A percentile compares a stretch with the other conserved stretches of the same genome.
Evolutionary conservation across 92 coral and sea anemone genomes (phyloP).

Genomic region (Hydrozoanthus gracilis): DNA sequence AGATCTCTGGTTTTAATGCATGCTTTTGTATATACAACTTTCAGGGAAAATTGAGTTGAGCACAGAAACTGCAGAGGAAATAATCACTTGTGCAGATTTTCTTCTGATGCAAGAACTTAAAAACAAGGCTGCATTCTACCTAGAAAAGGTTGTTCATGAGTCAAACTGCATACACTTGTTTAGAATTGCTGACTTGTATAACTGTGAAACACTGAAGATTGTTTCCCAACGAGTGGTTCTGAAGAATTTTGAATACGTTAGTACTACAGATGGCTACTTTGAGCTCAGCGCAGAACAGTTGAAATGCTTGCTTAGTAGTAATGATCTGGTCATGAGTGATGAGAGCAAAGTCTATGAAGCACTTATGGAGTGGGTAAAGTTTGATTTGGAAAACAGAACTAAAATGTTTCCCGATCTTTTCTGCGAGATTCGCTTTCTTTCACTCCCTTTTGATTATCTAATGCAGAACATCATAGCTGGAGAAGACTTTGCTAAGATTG

Average conservation of each 20-base stretch:
- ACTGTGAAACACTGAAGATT: conserved; percentile 41
- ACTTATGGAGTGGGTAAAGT: conserved; percentile 35
- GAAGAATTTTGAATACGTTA: conserved; percentile 26
- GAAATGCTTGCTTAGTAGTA: conserved; percentile 32
- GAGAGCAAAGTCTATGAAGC: conserved; percentile 33
- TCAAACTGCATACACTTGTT: conserved; percentile 15
- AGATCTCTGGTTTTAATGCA: not conserved
- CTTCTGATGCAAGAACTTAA: conserved; percentile 23
- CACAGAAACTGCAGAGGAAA: conserved; percentile 16
- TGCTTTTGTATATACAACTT: not conserved
- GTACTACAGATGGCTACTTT: conserved; percentile 8
- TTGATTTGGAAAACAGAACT: conserved; percentile 35
- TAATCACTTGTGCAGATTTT: conserved; percentile 26
- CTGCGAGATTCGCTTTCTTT: conserved; percentile 32
- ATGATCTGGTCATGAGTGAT: conserved; percentile 23
- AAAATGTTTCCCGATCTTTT: conserved; percentile 29
- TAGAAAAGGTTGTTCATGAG: conserved; percentile 12
- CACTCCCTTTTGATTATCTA: conserved; percentile 37
- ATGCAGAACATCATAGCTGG: conserved; percentile 20
- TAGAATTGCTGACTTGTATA: conserved; percentile 9
- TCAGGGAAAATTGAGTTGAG: conserved; percentile 35
- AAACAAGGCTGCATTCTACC: not conserved
- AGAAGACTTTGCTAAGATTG: conserved; percentile 43
- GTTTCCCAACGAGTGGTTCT: conserved; percentile 28
- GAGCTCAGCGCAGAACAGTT: conserved; percentile 5